These are phyloP conservation scores for Bathynomus jamesi DNA, from an alignment of 1,140 invertebrate genomes.

Conservation along the genomic window DNA sequence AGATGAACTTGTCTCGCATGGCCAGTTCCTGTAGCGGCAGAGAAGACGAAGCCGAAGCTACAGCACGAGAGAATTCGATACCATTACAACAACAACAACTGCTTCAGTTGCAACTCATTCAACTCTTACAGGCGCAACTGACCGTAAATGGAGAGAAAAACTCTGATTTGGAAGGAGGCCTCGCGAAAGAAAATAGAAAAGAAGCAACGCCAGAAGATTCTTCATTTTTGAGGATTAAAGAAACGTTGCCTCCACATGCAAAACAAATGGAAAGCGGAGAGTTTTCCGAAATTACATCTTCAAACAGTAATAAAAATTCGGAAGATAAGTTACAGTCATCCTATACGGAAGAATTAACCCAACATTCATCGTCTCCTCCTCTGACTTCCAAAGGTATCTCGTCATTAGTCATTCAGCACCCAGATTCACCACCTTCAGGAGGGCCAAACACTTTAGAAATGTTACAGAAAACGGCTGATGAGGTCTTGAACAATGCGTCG, in stretches of 20 bases:
- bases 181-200: conserved; percentile 12
- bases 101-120: conserved; percentile 83
- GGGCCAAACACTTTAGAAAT: conserved; percentile 46
- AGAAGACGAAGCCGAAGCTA: neutral
- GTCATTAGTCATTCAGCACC: conserved; percentile 76
- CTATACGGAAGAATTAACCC: conserved; percentile 9
- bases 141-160: conserved; percentile 50
- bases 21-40: neutral
- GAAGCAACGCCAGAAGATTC: conserved; percentile 7
- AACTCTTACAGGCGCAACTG: conserved; percentile 81
- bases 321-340: neutral
- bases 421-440: conserved; percentile 62
- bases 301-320: conserved; percentile 13
- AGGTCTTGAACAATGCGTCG: neutral
- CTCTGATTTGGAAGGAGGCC: conserved; percentile 23
- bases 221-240: neutral
- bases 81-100: conserved; percentile 89
- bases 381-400: conserved; percentile 54
- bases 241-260: conserved; percentile 1
- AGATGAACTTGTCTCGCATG: neutral
- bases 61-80: conserved; percentile 39
- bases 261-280: conserved; percentile 8
- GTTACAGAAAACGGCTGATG: neutral
- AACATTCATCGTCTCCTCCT: conserved; percentile 20
- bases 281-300: conserved; percentile 21